These are phyloP conservation scores for Rhabdomys dilectus DNA, from an alignment of 2,113 vertebrate genomes.

Conservation along the genomic window DNA sequence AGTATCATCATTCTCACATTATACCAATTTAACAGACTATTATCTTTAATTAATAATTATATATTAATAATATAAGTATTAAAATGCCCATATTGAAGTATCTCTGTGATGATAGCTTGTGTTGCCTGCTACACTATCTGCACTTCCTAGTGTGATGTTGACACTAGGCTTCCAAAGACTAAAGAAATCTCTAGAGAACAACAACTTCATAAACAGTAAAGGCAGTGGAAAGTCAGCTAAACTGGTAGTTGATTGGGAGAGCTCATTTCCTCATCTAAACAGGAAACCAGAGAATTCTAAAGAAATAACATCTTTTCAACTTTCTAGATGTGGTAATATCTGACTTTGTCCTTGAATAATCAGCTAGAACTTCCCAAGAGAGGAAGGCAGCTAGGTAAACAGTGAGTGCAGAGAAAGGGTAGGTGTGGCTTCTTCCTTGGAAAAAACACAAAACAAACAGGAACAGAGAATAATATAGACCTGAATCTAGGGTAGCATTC, in stretches of 20 bases:
- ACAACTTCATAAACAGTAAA: not conserved
- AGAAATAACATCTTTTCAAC: not conserved
- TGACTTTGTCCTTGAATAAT: not conserved
- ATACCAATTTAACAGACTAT: not conserved
- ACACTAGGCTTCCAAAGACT: not conserved
- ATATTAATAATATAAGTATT: not conserved
- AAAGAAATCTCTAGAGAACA: not conserved
- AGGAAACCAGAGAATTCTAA: not conserved
- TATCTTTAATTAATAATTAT: not conserved
- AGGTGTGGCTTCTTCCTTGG: not conserved
- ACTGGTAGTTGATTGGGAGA: not conserved
- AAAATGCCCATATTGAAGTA: not conserved
- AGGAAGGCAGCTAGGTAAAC: not conserved
- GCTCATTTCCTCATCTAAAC: conserved; percentile 3
- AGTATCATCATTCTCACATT: not conserved
- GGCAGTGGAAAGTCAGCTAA: not conserved
- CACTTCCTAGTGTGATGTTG: not conserved
- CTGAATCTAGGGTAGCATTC: not conserved
- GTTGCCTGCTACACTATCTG: not conserved
- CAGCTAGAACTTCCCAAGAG: conserved; percentile 1
- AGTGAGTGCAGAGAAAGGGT: conserved; percentile 24
- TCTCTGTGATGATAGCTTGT: conserved; percentile 27
- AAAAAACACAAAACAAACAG: not conserved
- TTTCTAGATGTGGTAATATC: conserved; percentile 14
- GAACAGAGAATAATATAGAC: not conserved